Evolutionary conservation across 2,888 invertebrate species (phyloP), one percentile per base, ranked within the genome.

Genomic region (Dichetophora obliterata): DNA sequence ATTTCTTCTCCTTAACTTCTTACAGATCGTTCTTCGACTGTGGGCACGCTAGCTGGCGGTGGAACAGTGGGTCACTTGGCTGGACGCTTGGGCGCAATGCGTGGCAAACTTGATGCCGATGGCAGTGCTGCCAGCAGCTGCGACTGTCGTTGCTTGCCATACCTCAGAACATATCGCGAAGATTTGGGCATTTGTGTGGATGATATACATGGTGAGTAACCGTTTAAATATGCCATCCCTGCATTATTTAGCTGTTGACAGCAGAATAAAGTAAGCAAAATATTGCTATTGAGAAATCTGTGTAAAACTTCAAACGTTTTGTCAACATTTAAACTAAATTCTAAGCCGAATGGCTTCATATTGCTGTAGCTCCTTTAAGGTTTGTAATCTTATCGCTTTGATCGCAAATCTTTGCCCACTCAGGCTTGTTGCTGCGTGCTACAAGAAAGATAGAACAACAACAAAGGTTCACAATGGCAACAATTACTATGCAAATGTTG

Each of bases 131-230:
- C 82, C 43, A 83, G 83, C 77, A 84, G 83, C 70, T 96, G 96
- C 90, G 92, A 92, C 48, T 96, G 96, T 89, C 93, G 93, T 75
- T 96, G 96, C 86, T 93, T 95, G 80, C 91, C 92, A 72, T 93
- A 93, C 82, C 91, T 94, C 79, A 94, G 94, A 5, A 93, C 95
- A 74, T 96, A 95, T 90, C 92, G 96, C 79, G 96, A 96, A 88
- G 96, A 96, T 89, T 90, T 94, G 81, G 93, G 93, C 83, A 93
- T 95, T 82, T 96, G 96, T 89, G 95, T 96, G 81, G 94, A 95
- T 87, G 95, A 96, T 86, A 92, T 96, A 82, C 93, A 95, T 89
- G 96, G 96, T 96, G 87, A 91, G 92, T 84, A 73, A 14, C 43
- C 3, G 43, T 11, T 43, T 43, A 43, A 43, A 11, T 43, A 43